These are phyloP conservation scores for Sphaeramia orbicularis DNA, from an alignment of 2,797 vertebrate genomes.

Conservation along the genomic window DNA sequence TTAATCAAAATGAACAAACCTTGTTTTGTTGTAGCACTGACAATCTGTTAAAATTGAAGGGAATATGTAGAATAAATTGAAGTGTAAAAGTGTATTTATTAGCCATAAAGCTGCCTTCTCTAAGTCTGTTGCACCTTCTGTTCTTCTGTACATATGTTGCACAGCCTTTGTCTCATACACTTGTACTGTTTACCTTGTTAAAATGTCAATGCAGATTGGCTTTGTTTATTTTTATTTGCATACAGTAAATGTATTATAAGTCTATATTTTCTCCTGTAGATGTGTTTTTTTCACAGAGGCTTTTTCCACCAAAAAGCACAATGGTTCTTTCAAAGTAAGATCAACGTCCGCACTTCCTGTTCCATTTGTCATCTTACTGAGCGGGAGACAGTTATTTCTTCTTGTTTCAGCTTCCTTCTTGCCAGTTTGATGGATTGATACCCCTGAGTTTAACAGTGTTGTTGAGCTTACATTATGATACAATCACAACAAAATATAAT, in stretches of 20 bases:
- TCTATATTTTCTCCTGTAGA: conserved; percentile 6
- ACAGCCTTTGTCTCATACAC: conserved; percentile 13
- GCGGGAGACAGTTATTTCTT: conserved; percentile 12
- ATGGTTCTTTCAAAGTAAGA: conserved; percentile 11
- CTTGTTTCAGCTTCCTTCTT: conserved; percentile 19
- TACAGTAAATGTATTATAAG: conserved; percentile 57
- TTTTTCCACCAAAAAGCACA: neutral
- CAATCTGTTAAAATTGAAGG: conserved; percentile 23
- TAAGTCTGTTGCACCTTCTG: conserved; percentile 4
- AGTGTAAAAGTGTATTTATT: conserved; percentile 46
- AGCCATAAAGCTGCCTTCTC: conserved; percentile 27
- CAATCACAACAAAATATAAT: no score
- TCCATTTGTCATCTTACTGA: conserved; percentile 23
- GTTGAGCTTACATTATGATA: no score
- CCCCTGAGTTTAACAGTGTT: conserved; percentile 28
- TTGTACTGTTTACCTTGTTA: conserved; percentile 13
- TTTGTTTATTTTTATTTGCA: conserved; percentile 46
- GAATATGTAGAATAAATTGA: conserved; percentile 30
- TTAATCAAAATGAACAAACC: conserved; percentile 10
- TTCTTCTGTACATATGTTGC: conserved; percentile 21
- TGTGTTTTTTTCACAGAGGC: conserved; percentile 4
- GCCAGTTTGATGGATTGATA: conserved; percentile 15
- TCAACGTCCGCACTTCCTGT: conserved; percentile 24
- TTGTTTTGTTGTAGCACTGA: conserved; percentile 24
- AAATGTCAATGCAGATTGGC: conserved; percentile 15